Evolutionary conservation across 2,797 vertebrate species (phyloP).

Genomic region (Sternotherus odoratus): DNA sequence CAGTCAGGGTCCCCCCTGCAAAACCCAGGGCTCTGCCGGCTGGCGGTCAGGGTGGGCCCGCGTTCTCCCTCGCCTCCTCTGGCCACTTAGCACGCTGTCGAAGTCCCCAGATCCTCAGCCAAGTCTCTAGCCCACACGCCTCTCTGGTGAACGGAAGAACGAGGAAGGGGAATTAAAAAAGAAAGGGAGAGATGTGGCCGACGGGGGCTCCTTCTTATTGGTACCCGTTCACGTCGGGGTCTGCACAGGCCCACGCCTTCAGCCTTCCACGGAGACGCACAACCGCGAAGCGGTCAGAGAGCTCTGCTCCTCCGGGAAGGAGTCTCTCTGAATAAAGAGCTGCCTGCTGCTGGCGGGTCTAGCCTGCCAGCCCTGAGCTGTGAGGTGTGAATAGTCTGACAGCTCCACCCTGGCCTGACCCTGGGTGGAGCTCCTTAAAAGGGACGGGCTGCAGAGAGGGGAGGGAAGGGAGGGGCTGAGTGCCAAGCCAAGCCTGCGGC

Average conservation of each 20-base stretch:
- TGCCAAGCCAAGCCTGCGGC: neutral
- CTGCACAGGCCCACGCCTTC: neutral
- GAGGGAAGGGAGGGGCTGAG: neutral
- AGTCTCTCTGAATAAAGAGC: neutral
- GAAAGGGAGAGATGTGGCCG: neutral
- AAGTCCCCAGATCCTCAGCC: neutral
- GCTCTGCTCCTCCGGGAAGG: neutral
- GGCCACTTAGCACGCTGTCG: neutral
- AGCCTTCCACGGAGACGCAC: too few relatives aligned
- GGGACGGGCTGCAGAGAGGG: neutral
- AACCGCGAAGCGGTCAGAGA: neutral
- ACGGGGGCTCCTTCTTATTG: neutral
- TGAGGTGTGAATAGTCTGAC: constrained; percentile 37
- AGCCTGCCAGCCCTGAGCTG: neutral
- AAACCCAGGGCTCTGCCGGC: neutral
- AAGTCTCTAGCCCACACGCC: neutral
- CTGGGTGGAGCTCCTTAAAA: constrained; percentile 44
- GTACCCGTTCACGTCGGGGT: neutral
- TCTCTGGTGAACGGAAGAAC: neutral
- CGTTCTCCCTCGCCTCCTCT: neutral
- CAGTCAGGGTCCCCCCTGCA: neutral
- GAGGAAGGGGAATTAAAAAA: neutral
- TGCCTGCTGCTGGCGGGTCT: neutral
- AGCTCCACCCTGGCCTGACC: constrained; percentile 33
- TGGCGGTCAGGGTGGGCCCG: neutral